Evolutionary conservation across 1,140 invertebrate species (phyloP).

Genomic region (Lucilia cuprina): DNA sequence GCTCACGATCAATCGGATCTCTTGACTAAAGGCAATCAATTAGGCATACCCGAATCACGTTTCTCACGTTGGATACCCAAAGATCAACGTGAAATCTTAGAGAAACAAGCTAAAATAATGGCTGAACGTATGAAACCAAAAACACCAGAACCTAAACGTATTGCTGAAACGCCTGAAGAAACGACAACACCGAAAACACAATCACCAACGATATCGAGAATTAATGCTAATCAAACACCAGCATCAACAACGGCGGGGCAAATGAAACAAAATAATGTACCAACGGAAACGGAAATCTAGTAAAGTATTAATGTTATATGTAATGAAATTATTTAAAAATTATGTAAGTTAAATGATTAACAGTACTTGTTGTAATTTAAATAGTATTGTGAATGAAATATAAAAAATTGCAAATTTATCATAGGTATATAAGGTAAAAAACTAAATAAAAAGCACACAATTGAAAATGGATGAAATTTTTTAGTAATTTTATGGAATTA

Average conservation of each 20-base stretch:
- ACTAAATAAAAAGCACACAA: too few relatives aligned
- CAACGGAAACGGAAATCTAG: constrained; percentile 32
- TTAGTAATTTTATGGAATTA: too few relatives aligned
- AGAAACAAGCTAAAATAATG: constrained; percentile 55
- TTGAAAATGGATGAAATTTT: too few relatives aligned
- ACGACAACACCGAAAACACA: constrained; percentile 39
- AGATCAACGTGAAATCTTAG: constrained; percentile 56
- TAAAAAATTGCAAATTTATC: not conserved
- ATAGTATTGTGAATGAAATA: not conserved
- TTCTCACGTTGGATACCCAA: constrained; percentile 59
- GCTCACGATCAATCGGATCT: constrained; percentile 46
- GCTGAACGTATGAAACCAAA: constrained; percentile 45
- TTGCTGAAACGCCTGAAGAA: constrained; percentile 5
- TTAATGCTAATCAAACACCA: not conserved
- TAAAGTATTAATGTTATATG: not conserved
- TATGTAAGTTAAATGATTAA: too few relatives aligned
- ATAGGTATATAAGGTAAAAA: too few relatives aligned
- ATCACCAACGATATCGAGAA: too few relatives aligned
- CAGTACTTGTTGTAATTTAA: too few relatives aligned
- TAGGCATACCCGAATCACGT: constrained; percentile 58
- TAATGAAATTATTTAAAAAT: not conserved
- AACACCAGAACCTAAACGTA: constrained; percentile 28
- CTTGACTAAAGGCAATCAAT: constrained; percentile 53
- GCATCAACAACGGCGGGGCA: not conserved
- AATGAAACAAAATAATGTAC: not conserved